Base-by-base conservation (phyloP, 2,113 vertebrate genomes). In the Pomatorhinus ruficollis region DNA sequence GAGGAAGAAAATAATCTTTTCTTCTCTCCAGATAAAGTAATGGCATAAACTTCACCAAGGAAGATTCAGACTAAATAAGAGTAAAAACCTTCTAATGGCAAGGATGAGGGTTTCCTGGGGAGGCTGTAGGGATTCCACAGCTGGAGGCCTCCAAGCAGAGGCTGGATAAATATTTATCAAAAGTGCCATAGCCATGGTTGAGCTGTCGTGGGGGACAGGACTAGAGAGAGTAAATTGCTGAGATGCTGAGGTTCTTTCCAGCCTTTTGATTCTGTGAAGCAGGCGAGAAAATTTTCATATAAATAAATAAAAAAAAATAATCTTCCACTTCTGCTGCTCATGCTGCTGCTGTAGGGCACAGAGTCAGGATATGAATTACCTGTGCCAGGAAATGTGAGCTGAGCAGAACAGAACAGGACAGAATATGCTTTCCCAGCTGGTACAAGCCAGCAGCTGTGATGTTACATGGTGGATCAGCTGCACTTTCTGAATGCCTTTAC, bases 141-240 rank as follows among this genome's bases (percentile, higher is more conserved):
- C 88, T 81, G 95, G 95, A 81, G 60, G 24, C 39, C 71, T 93
- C 82, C 72, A 69, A 33, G 71, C 31, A 74, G 76, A 74, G 52
- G 35, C 39, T 77, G 88, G 71, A 86, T 95, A 95, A 95, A 83
- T 96, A 92, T 96, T 83, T 89, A 93, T 77, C 17, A 54, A 9
- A 50, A 90, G 17, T 66, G 59, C 27, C 24, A 85, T 5, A 66
- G 59, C 25, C 42, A 28, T 25, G 42, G 50, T 14, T 93, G 75
- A 86, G 54, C 39, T 59, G 76, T 92, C 2, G 2, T 23, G 52
- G 27, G 21, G 47, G 10, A 85, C 72, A 33, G 11, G 47, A 81
- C 35, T 22, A 60, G 68, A 70, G 37, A 57, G 35, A 80, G 35
- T 14, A 74, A 83, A 89, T 70, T 71, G 39, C 17, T 3, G 17